Conservation (phyloP, 2,113 vertebrate species). For the Xiphorhynchus elegans region DNA sequence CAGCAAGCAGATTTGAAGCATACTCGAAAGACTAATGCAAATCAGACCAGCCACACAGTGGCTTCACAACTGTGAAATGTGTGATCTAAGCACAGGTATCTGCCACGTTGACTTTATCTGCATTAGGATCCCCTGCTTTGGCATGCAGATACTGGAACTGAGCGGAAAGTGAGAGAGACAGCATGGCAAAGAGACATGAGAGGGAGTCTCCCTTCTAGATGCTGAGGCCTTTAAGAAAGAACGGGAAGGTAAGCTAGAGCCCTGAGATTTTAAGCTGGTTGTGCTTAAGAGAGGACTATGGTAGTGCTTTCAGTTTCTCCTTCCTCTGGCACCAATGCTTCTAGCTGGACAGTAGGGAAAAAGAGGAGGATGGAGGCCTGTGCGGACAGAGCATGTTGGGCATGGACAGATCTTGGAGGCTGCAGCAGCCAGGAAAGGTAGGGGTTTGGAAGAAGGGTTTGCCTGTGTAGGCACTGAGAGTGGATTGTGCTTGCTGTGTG, state of each 20-base stretch:
- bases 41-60: background rate
- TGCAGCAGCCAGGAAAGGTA: background rate
- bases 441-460: background rate
- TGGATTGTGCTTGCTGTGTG: background rate
- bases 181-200: background rate
- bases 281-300: background rate
- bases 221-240: conserved; percentile 20
- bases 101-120: conserved; percentile 4
- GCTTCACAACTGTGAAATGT: conserved; percentile 26
- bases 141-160: background rate
- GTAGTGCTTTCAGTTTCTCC: background rate
- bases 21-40: background rate
- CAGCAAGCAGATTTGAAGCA: background rate
- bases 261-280: background rate
- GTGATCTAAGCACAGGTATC: background rate
- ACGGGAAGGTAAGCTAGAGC: conserved; percentile 5
- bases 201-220: background rate
- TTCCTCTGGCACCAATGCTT: background rate
- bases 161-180: background rate
- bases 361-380: background rate
- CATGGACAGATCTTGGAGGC: rapidly evolving
- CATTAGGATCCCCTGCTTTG: background rate
- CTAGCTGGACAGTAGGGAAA: background rate
- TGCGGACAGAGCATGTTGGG: background rate
- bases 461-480: background rate